Conservation (phyloP, 2,113 vertebrate genomes). For the Bufo gargarizans region DNA sequence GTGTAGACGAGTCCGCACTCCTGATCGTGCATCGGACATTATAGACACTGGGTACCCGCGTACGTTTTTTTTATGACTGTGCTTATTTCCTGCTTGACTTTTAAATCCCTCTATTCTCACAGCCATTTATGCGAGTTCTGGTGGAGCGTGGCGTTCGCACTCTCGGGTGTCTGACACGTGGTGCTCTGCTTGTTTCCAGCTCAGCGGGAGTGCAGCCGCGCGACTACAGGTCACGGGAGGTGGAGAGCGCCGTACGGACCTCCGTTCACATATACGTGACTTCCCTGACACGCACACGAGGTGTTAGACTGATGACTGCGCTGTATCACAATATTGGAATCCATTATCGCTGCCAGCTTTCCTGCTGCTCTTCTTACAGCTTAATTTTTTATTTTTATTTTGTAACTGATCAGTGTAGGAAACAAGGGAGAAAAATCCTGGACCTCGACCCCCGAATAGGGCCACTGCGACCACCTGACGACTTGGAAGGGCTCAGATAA, state of each 20-base stretch:
- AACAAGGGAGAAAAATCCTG: no score
- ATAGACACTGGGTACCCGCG: no score
- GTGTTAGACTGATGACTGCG: background rate
- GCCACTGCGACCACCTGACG: no score
- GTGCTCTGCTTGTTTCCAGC: constrained; percentile 2
- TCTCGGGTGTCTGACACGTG: no score
- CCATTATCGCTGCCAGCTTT: background rate
- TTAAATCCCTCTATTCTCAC: background rate
- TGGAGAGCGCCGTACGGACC: background rate
- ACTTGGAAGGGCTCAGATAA: no score
- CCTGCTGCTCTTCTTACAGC: background rate
- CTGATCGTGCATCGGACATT: no score
- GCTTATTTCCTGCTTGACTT: background rate
- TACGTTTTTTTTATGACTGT: background rate
- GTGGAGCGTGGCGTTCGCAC: background rate
- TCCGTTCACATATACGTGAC: background rate
- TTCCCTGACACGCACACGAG: background rate
- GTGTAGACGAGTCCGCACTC: no score
- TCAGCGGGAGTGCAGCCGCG: background rate
- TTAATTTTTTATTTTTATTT: no score
- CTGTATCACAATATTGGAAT: background rate
- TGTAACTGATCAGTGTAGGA: no score
- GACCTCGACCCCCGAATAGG: no score
- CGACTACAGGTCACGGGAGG: background rate
- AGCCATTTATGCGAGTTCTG: background rate